These are phyloP conservation scores for Mola mola DNA, from an alignment of 2,113 vertebrate genomes.

Conservation along the genomic window DNA sequence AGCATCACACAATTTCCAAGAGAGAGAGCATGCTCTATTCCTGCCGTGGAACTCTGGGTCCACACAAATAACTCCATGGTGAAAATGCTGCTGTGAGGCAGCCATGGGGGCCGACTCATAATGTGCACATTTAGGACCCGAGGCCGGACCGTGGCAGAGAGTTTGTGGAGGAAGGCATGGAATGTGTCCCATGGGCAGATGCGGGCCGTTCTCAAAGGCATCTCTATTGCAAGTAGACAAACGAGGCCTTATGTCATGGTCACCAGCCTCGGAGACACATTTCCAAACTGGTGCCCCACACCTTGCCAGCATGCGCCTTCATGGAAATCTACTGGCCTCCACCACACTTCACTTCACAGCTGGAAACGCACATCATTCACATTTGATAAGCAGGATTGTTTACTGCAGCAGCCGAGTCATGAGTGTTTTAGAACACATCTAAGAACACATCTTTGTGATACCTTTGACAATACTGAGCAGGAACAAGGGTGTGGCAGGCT, in stretches of 20 bases:
- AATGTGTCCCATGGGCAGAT: conserved; percentile 71
- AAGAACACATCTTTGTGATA: too few species aligned
- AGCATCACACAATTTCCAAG: conserved; percentile 36
- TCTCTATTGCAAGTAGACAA: conserved; percentile 80
- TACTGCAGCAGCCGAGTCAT: neutral
- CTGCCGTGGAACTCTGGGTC: conserved; percentile 44
- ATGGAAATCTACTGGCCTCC: conserved; percentile 74
- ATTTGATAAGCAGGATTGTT: conserved; percentile 35
- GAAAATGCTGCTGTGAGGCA: conserved; percentile 69
- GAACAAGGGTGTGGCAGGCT: too few species aligned
- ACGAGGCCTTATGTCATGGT: conserved; percentile 72
- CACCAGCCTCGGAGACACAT: conserved; percentile 41
- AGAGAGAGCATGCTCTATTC: conserved; percentile 43
- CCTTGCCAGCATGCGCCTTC: conserved; percentile 45
- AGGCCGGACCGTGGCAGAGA: conserved; percentile 47
- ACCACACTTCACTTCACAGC: conserved; percentile 19
- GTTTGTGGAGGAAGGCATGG: conserved; percentile 75
- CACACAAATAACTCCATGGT: conserved; percentile 68
- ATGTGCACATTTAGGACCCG: conserved; percentile 76
- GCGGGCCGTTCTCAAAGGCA: conserved; percentile 74
- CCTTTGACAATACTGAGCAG: too few species aligned
- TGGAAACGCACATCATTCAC: neutral
- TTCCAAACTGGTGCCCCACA: conserved; percentile 44
- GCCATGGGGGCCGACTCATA: conserved; percentile 67
- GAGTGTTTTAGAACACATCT: too few species aligned